Conservation (phyloP, 2,797 vertebrate species). For the Fistularia tabacaria region DNA sequence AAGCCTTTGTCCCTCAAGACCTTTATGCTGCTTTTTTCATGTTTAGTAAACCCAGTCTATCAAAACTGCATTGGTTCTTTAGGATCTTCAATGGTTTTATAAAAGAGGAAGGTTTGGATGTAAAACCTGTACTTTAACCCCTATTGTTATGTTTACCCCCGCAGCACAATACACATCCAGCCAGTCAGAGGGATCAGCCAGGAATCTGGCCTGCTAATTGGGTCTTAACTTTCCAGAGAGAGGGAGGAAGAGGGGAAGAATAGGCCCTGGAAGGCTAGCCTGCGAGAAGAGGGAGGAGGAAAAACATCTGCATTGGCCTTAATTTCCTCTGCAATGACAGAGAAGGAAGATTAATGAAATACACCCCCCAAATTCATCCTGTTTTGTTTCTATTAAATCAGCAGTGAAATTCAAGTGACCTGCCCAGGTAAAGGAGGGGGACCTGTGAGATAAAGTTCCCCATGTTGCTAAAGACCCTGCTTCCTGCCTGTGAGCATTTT, state of each 20-base stretch:
- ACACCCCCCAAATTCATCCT: conserved; percentile 94
- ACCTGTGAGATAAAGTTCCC: conserved; percentile 80
- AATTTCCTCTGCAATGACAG: conserved; percentile 94
- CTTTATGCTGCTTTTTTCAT: too few relatives aligned
- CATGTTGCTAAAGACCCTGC: conserved; percentile 57
- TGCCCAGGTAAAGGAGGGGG: conserved; percentile 63
- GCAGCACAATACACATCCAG: conserved; percentile 70
- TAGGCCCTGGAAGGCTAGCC: conserved; percentile 78
- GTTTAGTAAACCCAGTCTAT: too few relatives aligned
- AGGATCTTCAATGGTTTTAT: not conserved
- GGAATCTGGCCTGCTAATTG: conserved; percentile 90
- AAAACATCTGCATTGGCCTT: conserved; percentile 70
- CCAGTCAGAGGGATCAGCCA: conserved; percentile 79
- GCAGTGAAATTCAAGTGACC: conserved; percentile 87
- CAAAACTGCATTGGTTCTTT: not conserved
- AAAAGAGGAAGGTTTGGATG: not conserved
- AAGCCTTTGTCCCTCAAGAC: too few relatives aligned
- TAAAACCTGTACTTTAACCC: conserved; percentile 24
- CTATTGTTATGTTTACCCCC: conserved; percentile 55
- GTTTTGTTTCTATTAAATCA: conserved; percentile 98
- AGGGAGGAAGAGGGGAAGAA: conserved; percentile 54
- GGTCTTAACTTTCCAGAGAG: conserved; percentile 83
- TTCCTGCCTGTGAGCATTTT: conserved; percentile 44
- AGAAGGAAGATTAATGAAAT: conserved; percentile 97
- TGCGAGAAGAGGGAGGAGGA: conserved; percentile 64